phyloP scores from a whole-genome alignment of 1,140 invertebrate genomes.

The Mamestra configurata region DNA sequence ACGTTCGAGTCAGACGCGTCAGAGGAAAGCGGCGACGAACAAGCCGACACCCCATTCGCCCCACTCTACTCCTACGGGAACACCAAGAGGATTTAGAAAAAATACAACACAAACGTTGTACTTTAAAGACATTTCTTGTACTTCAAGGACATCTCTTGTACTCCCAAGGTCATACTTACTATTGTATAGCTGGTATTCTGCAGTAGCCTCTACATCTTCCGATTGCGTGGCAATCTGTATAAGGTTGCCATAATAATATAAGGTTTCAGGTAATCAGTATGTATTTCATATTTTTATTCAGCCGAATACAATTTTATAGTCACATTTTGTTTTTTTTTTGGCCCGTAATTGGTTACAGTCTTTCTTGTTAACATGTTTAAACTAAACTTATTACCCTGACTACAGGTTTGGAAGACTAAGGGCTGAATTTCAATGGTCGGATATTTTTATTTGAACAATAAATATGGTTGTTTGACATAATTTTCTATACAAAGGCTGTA shows the following conservation, averaged over 20 bases:
- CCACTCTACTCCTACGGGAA: constrained; percentile 85
- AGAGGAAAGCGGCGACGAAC: constrained; percentile 96
- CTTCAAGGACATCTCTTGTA: constrained; percentile 10
- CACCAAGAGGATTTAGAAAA: constrained; percentile 81
- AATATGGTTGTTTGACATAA: no score
- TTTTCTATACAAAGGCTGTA: no score
- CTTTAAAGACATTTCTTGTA: constrained; percentile 17
- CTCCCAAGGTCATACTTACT: constrained; percentile 12
- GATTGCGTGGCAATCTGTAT: constrained; percentile 34
- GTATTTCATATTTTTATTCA: constrained; percentile 79
- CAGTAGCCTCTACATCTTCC: constrained; percentile 33
- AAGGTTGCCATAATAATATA: constrained; percentile 47
- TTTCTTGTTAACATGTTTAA: neutral
- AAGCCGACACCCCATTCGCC: constrained; percentile 89
- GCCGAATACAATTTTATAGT: constrained; percentile 79
- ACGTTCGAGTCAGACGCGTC: constrained; percentile 99
- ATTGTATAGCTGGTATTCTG: constrained; percentile 42
- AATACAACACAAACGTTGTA: neutral
- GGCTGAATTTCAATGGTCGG: no score
- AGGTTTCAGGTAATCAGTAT: constrained; percentile 59
- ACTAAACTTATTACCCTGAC: neutral
- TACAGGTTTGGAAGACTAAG: neutral
- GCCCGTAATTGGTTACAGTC: neutral
- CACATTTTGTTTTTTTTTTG: constrained; percentile 68
- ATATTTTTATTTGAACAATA: no score